Percentiles rank a stretch among this genome's conserved stretches.
These are phyloP conservation scores for Pelochelys cantorii DNA, from an alignment of 2,797 vertebrate genomes.

Conservation along the genomic window DNA sequence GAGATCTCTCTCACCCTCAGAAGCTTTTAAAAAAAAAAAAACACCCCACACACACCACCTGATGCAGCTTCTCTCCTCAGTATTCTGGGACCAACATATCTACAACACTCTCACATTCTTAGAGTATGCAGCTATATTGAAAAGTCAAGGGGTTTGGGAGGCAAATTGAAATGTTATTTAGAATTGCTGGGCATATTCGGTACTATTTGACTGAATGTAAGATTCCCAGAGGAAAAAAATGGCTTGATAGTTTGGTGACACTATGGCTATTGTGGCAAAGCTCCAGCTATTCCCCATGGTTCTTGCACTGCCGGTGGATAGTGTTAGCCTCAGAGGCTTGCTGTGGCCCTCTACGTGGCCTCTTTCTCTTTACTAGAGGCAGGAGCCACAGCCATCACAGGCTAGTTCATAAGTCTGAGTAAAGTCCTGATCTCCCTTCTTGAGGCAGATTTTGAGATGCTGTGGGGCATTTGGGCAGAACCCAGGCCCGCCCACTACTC, in stretches of 20 bases:
- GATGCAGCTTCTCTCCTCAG: background rate
- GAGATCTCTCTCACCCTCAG: background rate
- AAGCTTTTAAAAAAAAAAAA: background rate
- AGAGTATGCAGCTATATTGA: background rate
- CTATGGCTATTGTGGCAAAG: too few species aligned
- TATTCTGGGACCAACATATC: background rate
- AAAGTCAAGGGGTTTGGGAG: background rate
- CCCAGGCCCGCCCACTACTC: too few species aligned
- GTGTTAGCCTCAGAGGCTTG: too few species aligned
- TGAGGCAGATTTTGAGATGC: too few species aligned
- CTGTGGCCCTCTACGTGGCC: too few species aligned
- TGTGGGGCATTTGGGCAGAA: too few species aligned
- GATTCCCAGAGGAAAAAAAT: background rate
- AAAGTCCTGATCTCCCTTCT: too few species aligned
- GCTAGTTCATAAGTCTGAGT: too few species aligned
- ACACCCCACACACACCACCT: background rate
- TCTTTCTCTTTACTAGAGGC: too few species aligned
- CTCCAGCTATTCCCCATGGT: too few species aligned
- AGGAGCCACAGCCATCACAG: too few species aligned
- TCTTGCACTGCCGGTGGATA: too few species aligned
- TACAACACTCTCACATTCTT: background rate
- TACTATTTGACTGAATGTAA: background rate
- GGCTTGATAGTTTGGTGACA: background rate
- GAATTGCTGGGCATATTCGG: background rate
- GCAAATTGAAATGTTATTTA: slow-evolving; percentile 6